Conservation (phyloP, 2,797 vertebrate genomes). For the Gila robusta region DNA sequence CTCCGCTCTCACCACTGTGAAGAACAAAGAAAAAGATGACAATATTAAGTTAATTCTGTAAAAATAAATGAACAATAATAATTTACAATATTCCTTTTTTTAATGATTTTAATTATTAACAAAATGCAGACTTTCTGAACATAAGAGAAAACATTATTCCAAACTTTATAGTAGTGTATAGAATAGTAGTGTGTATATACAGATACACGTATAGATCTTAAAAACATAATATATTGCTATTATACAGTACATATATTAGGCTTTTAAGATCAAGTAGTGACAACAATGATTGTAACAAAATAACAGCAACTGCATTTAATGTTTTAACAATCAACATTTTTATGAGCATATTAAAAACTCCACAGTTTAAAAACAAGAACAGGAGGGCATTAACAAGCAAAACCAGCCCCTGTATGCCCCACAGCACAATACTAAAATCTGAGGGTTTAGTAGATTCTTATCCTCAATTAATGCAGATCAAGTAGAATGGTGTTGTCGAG, state of each 20-base stretch:
- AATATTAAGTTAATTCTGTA: neutral
- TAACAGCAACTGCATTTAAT: neutral
- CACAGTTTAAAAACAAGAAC: conserved; percentile 13
- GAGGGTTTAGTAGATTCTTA: conserved; percentile 47
- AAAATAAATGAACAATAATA: neutral
- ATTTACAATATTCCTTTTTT: too few species aligned
- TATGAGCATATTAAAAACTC: neutral
- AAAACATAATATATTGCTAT: neutral
- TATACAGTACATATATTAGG: neutral
- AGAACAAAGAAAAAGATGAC: neutral
- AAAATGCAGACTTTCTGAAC: neutral
- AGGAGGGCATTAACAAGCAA: conserved; percentile 14
- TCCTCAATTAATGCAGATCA: conserved; percentile 46
- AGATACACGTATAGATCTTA: neutral
- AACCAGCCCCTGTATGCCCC: conserved; percentile 33
- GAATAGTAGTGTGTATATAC: neutral
- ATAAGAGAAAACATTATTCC: neutral
- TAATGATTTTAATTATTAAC: too few species aligned
- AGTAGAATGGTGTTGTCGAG: neutral
- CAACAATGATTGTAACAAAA: neutral
- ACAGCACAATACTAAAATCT: conserved; percentile 49
- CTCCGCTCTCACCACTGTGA: conserved; percentile 93
- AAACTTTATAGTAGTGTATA: neutral
- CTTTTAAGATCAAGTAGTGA: neutral
- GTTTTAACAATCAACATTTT: neutral